phyloP scores from a whole-genome alignment of 2,888 invertebrate genomes.

The Spicauda simplicius region DNA sequence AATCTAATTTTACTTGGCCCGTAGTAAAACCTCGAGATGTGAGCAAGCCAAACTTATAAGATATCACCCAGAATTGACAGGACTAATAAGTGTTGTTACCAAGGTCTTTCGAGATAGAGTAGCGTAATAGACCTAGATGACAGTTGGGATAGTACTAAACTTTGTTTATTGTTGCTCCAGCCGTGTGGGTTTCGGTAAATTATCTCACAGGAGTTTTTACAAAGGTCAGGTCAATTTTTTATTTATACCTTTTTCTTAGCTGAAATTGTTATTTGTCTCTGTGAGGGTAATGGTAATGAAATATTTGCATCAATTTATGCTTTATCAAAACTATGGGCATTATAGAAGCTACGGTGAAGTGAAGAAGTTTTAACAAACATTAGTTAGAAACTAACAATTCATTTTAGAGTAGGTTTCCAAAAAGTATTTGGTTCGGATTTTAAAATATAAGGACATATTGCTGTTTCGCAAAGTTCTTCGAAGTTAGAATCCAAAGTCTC shows the following conservation, averaged over 20 bases:
- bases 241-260: too few relatives aligned
- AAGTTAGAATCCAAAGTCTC: slow-evolving; percentile 29
- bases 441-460: slow-evolving; percentile 11
- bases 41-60: slow-evolving; percentile 5
- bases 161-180: background rate
- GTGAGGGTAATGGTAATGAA: too few relatives aligned
- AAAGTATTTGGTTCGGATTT: background rate
- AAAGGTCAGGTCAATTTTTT: background rate
- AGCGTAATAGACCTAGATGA: slow-evolving; percentile 3
- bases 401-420: too few relatives aligned
- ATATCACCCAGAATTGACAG: slow-evolving; percentile 7
- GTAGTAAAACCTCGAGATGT: background rate
- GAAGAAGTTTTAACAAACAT: too few relatives aligned
- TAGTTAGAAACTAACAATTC: too few relatives aligned
- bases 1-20: background rate
- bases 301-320: too few relatives aligned
- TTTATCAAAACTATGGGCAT: too few relatives aligned
- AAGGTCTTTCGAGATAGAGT: slow-evolving; percentile 5
- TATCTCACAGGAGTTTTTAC: background rate
- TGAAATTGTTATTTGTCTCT: too few relatives aligned
- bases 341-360: too few relatives aligned
- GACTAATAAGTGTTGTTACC: slow-evolving; percentile 16
- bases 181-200: background rate
- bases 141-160: slow-evolving; percentile 3
- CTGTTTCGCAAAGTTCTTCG: slow-evolving; percentile 26